Conservation (phyloP, 2,797 vertebrate species). For the Parauchenoglanis punctatus region DNA sequence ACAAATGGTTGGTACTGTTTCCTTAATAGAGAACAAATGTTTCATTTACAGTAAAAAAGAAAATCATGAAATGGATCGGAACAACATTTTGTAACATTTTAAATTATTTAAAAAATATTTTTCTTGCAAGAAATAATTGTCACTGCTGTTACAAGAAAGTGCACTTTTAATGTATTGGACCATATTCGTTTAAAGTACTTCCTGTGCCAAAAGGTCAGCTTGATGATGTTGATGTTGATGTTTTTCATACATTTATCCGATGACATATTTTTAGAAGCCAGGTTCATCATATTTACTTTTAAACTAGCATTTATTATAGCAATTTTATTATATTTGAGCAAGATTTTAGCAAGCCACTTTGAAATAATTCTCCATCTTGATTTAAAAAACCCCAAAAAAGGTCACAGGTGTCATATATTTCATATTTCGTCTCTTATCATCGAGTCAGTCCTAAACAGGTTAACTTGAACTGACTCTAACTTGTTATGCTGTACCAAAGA, state of each 20-base stretch:
- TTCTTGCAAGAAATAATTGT: too few species aligned
- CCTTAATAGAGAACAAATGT: not conserved
- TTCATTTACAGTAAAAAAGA: not conserved
- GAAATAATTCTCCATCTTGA: not conserved
- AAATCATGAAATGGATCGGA: not conserved
- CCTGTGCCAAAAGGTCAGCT: too few species aligned
- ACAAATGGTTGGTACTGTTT: not conserved
- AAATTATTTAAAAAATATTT: too few species aligned
- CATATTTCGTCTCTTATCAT: too few species aligned
- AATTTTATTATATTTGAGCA: too few species aligned
- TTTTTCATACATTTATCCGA: not conserved
- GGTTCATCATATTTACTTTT: not conserved
- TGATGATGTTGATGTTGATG: too few species aligned
- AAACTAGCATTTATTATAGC: too few species aligned
- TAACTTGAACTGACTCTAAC: too few species aligned
- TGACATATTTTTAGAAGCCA: not conserved
- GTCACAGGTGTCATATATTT: not conserved
- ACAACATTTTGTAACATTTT: too few species aligned
- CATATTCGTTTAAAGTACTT: not conserved
- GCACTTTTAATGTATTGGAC: not conserved
- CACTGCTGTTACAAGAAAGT: not conserved
- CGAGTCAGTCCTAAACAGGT: too few species aligned
- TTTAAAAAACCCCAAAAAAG: too few species aligned
- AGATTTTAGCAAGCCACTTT: not conserved
- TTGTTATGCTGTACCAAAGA: too few species aligned